Evolutionary conservation across 2,888 invertebrate species (phyloP), one percentile per base, ranked within the genome.

Genomic region (Sicus ferrugineus): DNA sequence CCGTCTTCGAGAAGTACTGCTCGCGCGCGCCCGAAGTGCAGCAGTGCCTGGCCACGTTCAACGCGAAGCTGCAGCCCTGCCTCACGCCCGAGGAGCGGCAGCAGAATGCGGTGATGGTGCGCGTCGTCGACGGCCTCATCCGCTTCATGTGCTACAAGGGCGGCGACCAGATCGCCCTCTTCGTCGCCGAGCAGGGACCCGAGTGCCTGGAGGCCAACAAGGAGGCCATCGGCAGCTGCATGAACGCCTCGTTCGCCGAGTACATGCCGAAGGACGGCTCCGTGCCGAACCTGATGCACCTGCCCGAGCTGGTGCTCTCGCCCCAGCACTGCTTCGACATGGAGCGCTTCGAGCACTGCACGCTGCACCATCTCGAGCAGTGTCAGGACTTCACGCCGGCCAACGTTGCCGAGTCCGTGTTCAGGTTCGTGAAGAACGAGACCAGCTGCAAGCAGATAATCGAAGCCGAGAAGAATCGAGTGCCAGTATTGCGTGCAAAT

Each of bases 111-210:
- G 88, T 88, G 0, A 84, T 91, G 9, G 83, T 90, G 77, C 91
- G 92, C 73, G 88, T 93, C 30, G 88, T 90, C 0, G 88, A 89
- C 21, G 90, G 91, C 56, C 83, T 94, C 1, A 85, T 91, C 0
- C 88, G 89, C 71, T 94, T 94, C 79, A 86, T 91, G 68, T 94
- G 94, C 80, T 89, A 87, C 74, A 92, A 92, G 75, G 92, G 93
- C 76, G 94, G 94, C 11, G 93, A 94, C 83, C 89, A 93, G 75
- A 90, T 94, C 75, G 93, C 93, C 0, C 86, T 94, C 75, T 94
- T 94, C 80, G 91, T 94, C 54, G 90, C 93, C n/a, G 93, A 93
- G 78, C 89, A 91, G 30, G 94, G 94, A 0, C 90, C 91, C 16
- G 91, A 93, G 79, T 94, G 94, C 77, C 86, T 93, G 74, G 79